A percentile compares a stretch with the other conserved stretches of the same genome.
These are phyloP conservation scores for Machaerirhynchus nigripectus DNA, from an alignment of 2,113 vertebrate species.

Conservation along the genomic window DNA sequence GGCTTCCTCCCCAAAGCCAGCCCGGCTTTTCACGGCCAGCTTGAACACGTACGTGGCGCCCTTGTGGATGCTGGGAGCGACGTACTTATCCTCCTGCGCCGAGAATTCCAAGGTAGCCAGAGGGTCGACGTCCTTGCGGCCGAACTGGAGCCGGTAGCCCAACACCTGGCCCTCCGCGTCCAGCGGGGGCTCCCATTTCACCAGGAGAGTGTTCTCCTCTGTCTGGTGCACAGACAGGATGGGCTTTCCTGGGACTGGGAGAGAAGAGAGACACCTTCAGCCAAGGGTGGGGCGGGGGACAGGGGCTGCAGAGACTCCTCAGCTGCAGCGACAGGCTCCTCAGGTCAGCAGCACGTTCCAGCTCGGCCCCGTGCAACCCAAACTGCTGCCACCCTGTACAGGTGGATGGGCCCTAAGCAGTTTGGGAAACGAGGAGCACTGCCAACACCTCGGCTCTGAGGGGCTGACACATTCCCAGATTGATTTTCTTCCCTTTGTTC, in stretches of 20 bases:
- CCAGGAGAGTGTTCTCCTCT: constrained; percentile 80
- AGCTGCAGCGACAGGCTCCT: neutral
- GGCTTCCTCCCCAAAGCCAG: constrained; percentile 91
- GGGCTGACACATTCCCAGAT: neutral
- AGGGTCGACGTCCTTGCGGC: constrained; percentile 83
- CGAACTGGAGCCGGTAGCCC: constrained; percentile 93
- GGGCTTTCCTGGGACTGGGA: constrained; percentile 87
- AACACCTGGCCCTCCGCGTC: constrained; percentile 80
- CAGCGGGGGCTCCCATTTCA: constrained; percentile 84
- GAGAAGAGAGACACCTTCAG: neutral
- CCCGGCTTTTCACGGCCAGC: constrained; percentile 88
- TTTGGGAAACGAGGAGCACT: neutral
- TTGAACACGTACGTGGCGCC: constrained; percentile 93
- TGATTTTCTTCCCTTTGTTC: neutral
- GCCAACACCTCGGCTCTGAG: neutral
- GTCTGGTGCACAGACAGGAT: constrained; percentile 87
- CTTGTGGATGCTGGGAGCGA: constrained; percentile 80
- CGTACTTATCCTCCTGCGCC: constrained; percentile 80
- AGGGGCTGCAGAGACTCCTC: neutral
- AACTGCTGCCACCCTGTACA: neutral
- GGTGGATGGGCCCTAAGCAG: neutral
- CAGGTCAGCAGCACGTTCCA: too few relatives aligned
- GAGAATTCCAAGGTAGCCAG: constrained; percentile 89
- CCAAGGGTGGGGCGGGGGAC: neutral
- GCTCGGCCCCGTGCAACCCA: accelerated